phyloP scores from a whole-genome alignment of 1,140 invertebrate species.

The Bilobella aurantiaca region DNA sequence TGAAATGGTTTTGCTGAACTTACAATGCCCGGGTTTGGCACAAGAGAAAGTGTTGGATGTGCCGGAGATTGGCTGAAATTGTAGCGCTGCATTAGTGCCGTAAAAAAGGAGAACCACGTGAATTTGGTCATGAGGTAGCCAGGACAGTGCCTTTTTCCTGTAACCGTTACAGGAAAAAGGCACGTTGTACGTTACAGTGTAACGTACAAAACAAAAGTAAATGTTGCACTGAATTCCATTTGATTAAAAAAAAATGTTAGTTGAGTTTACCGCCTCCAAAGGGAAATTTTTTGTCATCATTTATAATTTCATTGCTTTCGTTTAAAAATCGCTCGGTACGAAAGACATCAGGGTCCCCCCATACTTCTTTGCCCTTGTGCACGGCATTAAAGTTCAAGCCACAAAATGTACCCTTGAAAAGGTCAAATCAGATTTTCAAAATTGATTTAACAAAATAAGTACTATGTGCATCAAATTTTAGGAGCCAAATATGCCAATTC shows the following conservation, averaged over 20 bases:
- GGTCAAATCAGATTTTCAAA: no score
- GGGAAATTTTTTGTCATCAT: constrained; percentile 5
- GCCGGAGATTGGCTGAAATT: neutral
- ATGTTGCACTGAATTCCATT: neutral
- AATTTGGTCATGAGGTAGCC: neutral
- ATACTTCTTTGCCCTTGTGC: constrained; percentile 37
- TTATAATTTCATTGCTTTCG: constrained; percentile 15
- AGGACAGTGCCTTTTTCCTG: neutral
- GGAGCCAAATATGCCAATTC: no score
- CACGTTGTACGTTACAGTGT: no score
- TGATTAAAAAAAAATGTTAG: neutral
- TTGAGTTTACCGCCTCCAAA: constrained; percentile 16
- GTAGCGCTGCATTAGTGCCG: constrained; percentile 1
- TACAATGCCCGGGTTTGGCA: neutral
- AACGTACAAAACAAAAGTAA: neutral
- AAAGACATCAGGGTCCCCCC: constrained; percentile 38
- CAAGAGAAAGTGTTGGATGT: neutral
- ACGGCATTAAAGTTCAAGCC: constrained; percentile 33
- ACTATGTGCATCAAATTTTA: no score
- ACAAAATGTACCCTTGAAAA: constrained; percentile 16
- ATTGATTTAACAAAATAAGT: no score
- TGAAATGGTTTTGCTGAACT: neutral
- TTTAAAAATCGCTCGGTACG: constrained; percentile 36
- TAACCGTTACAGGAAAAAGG: no score
- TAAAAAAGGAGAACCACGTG: neutral